A percentile compares a stretch with the other conserved stretches of the same genome.
phyloP scores from a whole-genome alignment of 1,140 invertebrate genomes.

The Drosophila punjabiensis region DNA sequence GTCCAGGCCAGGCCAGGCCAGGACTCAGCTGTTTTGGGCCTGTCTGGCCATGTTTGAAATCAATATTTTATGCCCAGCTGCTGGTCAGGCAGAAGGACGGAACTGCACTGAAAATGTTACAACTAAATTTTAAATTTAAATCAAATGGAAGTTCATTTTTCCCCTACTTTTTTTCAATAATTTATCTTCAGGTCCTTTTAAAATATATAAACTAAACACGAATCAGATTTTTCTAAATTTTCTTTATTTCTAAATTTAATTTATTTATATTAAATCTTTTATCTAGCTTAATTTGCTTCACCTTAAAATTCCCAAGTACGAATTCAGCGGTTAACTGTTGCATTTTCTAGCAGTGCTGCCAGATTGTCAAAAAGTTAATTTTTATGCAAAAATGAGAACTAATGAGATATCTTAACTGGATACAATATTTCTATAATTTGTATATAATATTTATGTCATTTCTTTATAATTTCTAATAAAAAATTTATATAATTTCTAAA shows the following conservation, averaged over 20 bases:
- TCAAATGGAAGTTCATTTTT: not conserved
- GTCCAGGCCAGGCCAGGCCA: constrained; percentile 28
- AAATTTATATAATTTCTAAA: too few species aligned
- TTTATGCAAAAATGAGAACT: too few species aligned
- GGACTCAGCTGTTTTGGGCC: constrained; percentile 44
- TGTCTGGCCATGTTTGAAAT: constrained; percentile 58
- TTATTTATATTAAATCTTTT: not conserved
- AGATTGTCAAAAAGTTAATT: not conserved
- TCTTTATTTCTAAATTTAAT: too few species aligned
- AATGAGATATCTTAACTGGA: not conserved
- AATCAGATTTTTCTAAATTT: not conserved
- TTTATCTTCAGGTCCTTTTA: not conserved
- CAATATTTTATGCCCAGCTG: constrained; percentile 73
- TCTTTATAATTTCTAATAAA: too few species aligned
- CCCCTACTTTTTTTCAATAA: not conserved
- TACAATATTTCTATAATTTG: too few species aligned
- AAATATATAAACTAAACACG: not conserved
- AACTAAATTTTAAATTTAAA: too few species aligned
- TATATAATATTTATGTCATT: too few species aligned
- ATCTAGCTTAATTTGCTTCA: not conserved
- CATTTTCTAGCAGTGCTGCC: not conserved
- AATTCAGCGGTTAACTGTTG: not conserved
- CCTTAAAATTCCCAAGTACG: not conserved
- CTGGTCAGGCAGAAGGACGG: constrained; percentile 42
- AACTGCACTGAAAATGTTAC: not conserved